A percentile compares a stretch with the other conserved stretches of the same genome.
Evolutionary conservation across 2,113 vertebrate genomes (phyloP).

Genomic region (Syngnathus scovelli): DNA sequence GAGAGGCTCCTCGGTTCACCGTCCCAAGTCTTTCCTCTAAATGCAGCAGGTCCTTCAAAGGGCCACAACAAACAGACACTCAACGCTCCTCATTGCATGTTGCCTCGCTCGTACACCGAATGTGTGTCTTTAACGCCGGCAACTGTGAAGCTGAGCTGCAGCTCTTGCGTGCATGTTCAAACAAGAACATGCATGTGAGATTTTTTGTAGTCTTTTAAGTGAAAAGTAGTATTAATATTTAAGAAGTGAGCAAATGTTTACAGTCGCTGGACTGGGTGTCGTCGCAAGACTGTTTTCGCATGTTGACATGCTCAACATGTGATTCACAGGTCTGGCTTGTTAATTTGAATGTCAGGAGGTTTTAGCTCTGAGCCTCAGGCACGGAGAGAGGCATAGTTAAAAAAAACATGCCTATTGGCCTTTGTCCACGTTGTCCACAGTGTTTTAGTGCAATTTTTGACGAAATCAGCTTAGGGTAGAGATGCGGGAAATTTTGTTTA

Average conservation of each 20-base stretch:
- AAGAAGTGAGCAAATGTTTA: not conserved
- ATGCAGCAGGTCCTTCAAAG: slow-evolving; percentile 88
- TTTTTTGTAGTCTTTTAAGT: too few relatives aligned
- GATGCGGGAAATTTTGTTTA: too few relatives aligned
- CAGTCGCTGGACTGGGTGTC: not conserved
- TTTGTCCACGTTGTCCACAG: not conserved
- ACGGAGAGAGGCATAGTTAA: not conserved
- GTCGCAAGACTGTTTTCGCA: not conserved
- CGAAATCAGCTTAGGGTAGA: too few relatives aligned
- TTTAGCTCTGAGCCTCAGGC: not conserved
- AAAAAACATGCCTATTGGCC: not conserved
- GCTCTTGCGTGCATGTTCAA: too few relatives aligned
- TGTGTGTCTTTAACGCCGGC: too few relatives aligned
- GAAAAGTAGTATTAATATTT: too few relatives aligned
- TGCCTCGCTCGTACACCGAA: too few relatives aligned
- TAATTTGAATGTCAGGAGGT: not conserved
- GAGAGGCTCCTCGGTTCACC: slow-evolving; percentile 96
- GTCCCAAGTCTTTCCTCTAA: slow-evolving; percentile 96
- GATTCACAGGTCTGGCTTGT: not conserved
- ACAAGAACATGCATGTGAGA: too few relatives aligned
- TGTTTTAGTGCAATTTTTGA: too few relatives aligned
- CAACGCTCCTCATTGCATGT: too few relatives aligned
- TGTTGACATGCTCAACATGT: not conserved
- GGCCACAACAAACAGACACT: not conserved
- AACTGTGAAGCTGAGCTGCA: too few relatives aligned